Base-by-base conservation (phyloP, 2,113 vertebrate genomes). In the Eleginops maclovinus region DNA sequence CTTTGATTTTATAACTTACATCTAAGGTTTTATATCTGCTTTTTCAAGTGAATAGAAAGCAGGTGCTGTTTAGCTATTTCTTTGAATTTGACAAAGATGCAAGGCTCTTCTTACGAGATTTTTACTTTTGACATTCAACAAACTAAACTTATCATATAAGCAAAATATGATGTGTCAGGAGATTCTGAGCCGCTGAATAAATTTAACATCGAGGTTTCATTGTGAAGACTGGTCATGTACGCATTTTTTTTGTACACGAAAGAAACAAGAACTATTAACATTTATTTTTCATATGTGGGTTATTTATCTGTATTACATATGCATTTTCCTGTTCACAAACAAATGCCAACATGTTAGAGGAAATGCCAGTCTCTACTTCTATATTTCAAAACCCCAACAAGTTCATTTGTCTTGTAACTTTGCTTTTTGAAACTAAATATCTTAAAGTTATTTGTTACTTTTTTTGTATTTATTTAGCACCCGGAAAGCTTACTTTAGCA, bases 1-100 rank as follows among this genome's bases (percentile, higher is more conserved):
- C 67, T 79, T 56, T 82, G 55, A 69, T 71, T 84, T 66, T 74
- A 13, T n/a, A 50, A 56, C 22, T 40, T 9, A 36, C 12, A 28
- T 9, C 0, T 22, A 0, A 21, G 26, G 16, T 4, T 55, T 60
- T 65, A 4, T 13, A 22, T 28, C 14, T 4, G 8, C 3, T 36
- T 51, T 69, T 61, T 19, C 13, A 22, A 1, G 22, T 58, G 2
- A 60, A 19, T 17, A 26, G 11, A 62, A 46, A 47, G 9, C 15
- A 40, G 28, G 31, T 0, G 4, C 10, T 40, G 9, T 72, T 60
- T 13, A 13, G 14, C 61, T 14, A 31, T 43, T 49, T 43, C 21
- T 63, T 8, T 31, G 51, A 36, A 24, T 66, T 50, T 40, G 36
- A 41, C 31, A 26, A 9, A 36, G 36, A 43, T 43, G 4, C 5